Conservation (phyloP, 2,888 invertebrate genomes). For the Tinea pellionella region DNA sequence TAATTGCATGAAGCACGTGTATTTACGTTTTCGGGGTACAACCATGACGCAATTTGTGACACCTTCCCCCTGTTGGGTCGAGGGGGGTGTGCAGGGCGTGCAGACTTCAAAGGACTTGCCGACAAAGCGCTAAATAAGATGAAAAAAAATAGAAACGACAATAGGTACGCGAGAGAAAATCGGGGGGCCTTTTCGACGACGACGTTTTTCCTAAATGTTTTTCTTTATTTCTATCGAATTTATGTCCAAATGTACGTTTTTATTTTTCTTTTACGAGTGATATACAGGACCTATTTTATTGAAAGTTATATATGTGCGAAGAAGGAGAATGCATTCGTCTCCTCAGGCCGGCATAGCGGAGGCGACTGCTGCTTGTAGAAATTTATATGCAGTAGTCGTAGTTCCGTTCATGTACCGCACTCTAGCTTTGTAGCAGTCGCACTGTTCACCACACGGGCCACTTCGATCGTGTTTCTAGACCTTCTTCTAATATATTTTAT, state of each 20-base stretch:
- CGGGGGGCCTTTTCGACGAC: slow-evolving; percentile 40
- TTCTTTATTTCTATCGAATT: slow-evolving; percentile 41
- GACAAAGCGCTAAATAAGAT: slow-evolving; percentile 69
- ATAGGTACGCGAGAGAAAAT: slow-evolving; percentile 53
- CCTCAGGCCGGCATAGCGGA: too few species aligned
- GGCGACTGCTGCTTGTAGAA: too few species aligned
- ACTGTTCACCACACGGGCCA: too few species aligned
- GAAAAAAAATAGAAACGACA: slow-evolving; percentile 60
- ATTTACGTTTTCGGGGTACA: slow-evolving; percentile 37
- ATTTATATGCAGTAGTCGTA: too few species aligned
- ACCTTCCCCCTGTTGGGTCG: slow-evolving; percentile 41
- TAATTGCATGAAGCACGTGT: neutral
- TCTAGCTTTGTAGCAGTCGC: too few species aligned
- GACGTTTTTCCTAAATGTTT: slow-evolving; percentile 33
- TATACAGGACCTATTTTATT: too few species aligned
- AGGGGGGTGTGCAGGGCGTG: slow-evolving; percentile 22
- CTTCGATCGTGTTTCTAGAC: too few species aligned
- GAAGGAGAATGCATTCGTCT: too few species aligned
- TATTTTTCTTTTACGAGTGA: neutral
- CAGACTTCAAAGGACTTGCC: slow-evolving; percentile 61
- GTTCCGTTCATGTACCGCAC: too few species aligned
- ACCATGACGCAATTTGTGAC: slow-evolving; percentile 63
- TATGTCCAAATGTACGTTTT: slow-evolving; percentile 15
- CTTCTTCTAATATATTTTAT: too few species aligned
- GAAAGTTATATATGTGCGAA: too few species aligned